phyloP scores from a whole-genome alignment of 2,113 vertebrate species.

The Hemiscyllium ocellatum region DNA sequence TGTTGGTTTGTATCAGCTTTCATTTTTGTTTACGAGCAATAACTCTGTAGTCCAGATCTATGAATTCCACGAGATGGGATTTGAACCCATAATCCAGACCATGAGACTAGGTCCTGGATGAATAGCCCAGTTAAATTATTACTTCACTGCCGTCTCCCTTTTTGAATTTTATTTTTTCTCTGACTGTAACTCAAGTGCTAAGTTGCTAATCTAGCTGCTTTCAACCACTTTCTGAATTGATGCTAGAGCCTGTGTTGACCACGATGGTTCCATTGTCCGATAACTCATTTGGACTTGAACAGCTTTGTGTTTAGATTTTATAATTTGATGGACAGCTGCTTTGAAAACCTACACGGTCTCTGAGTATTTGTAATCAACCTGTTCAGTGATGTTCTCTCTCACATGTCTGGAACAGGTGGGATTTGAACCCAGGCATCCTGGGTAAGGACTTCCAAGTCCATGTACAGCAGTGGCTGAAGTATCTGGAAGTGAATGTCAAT shows the following conservation, averaged over 20 bases:
- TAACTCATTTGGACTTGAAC: neutral
- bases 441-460: no score
- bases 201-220: neutral
- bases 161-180: neutral
- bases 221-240: neutral
- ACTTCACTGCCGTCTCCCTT: neutral
- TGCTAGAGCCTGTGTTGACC: neutral
- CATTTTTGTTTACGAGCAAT: neutral
- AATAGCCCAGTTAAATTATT: no score
- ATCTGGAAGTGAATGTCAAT: no score
- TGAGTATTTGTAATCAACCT: neutral
- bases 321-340: neutral
- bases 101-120: no score
- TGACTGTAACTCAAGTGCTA: neutral
- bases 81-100: no score
- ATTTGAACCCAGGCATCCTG: no score
- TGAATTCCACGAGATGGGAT: no score
- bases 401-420: no score
- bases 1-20: neutral
- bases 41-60: no score
- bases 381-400: no score
- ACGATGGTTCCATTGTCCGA: neutral
- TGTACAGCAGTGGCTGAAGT: no score
- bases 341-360: no score
- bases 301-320: neutral